Evolutionary conservation across 2,888 invertebrate genomes (phyloP).

Genomic region (Noctua fimbriata): DNA sequence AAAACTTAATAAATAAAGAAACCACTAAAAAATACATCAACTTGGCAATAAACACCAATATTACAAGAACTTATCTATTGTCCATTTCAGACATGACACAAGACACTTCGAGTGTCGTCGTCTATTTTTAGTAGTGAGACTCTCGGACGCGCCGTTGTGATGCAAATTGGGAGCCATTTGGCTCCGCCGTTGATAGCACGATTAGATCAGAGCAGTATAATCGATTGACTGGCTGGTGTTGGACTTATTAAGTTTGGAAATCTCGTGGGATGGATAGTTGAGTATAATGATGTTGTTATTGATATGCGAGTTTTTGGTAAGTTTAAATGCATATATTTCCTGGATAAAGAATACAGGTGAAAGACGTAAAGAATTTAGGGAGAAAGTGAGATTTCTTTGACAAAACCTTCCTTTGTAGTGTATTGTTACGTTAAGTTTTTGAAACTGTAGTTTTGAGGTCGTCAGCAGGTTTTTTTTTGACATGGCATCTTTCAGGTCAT

Average conservation of each 20-base stretch:
- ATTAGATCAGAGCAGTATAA: conserved; percentile 63
- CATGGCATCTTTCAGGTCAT: too few species aligned
- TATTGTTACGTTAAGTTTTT: background rate
- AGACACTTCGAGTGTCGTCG: conserved; percentile 16
- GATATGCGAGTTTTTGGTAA: background rate
- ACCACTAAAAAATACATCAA: background rate
- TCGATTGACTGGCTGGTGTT: conserved; percentile 46
- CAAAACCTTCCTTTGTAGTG: background rate
- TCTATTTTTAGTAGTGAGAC: conserved; percentile 43
- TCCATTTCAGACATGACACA: conserved; percentile 33
- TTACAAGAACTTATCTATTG: conserved; percentile 27
- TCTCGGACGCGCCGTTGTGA: conserved; percentile 52
- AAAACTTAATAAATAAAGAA: background rate
- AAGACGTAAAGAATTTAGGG: background rate
- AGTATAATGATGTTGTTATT: background rate
- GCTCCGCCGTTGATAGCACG: conserved; percentile 54
- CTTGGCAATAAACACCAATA: conserved; percentile 16
- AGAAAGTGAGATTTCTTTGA: background rate
- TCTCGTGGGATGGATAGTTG: conserved; percentile 23
- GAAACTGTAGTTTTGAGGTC: background rate
- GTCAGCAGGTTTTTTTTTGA: background rate
- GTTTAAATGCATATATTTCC: background rate
- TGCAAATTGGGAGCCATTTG: conserved; percentile 62
- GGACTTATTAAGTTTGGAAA: conserved; percentile 31
- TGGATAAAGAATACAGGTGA: background rate